Conservation (phyloP, 2,797 vertebrate species). For the Protonibea diacanthus region DNA sequence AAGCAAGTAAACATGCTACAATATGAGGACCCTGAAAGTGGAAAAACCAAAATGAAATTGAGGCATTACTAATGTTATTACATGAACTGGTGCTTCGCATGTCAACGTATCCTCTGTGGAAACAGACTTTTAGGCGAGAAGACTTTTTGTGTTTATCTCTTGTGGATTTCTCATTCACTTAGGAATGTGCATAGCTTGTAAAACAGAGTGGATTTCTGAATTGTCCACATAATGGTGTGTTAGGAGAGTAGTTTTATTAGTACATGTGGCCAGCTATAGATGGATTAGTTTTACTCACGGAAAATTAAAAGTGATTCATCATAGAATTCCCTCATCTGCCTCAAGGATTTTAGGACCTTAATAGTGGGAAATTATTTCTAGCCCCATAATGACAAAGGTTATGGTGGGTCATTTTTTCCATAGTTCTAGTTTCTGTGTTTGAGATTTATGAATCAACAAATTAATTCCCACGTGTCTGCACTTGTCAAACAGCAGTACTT, state of each 20-base stretch:
- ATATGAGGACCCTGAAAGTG: slow-evolving; percentile 7
- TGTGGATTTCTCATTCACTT: neutral
- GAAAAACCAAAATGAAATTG: slow-evolving; percentile 12
- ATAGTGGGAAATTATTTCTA: slow-evolving; percentile 6
- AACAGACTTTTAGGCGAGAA: neutral
- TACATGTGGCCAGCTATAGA: neutral
- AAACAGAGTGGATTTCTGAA: neutral
- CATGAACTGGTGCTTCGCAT: slow-evolving; percentile 7
- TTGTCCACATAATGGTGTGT: neutral
- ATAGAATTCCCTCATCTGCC: slow-evolving; percentile 9
- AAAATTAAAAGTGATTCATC: slow-evolving; percentile 44
- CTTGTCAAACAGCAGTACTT: neutral
- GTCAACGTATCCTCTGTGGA: neutral
- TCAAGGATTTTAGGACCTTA: slow-evolving; percentile 14
- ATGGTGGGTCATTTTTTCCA: neutral
- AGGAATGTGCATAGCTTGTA: neutral
- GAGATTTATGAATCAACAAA: slow-evolving; percentile 16
- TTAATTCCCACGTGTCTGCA: neutral
- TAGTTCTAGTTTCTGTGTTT: neutral
- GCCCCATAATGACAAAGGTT: slow-evolving; percentile 7
- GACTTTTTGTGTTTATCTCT: neutral
- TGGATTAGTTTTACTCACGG: slow-evolving; percentile 16
- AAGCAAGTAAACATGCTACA: slow-evolving; percentile 18
- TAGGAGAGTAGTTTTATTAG: neutral
- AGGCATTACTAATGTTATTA: slow-evolving; percentile 11